These are phyloP conservation scores for Pituophis catenifer DNA, from an alignment of 2,113 vertebrate species.

Conservation along the genomic window DNA sequence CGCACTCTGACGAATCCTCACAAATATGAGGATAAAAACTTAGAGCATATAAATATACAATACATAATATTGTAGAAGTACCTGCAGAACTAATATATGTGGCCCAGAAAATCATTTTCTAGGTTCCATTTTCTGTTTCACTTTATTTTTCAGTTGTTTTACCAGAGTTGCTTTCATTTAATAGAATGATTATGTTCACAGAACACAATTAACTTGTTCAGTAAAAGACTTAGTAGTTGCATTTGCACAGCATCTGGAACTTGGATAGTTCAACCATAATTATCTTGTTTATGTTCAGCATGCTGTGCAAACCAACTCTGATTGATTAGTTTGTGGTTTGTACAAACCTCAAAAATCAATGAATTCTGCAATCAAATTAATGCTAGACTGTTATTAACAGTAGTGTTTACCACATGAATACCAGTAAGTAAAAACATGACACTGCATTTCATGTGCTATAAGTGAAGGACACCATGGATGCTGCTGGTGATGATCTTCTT, in stretches of 20 bases:
- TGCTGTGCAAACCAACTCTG: background rate
- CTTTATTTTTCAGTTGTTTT: background rate
- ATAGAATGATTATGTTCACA: background rate
- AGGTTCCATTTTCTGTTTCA: background rate
- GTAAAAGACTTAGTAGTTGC: background rate
- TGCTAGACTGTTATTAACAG: background rate
- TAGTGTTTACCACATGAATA: background rate
- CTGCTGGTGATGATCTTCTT: background rate
- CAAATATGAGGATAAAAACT: background rate
- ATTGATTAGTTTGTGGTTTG: background rate
- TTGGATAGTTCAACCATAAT: background rate
- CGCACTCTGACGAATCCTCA: background rate
- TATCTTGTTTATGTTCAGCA: background rate
- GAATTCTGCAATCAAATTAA: background rate
- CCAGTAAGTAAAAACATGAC: background rate
- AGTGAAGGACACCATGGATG: background rate
- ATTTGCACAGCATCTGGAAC: background rate
- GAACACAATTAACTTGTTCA: background rate
- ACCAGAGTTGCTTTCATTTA: background rate
- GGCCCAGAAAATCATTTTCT: background rate
- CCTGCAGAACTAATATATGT: background rate
- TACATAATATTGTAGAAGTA: background rate
- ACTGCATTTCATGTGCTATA: background rate
- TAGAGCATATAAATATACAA: background rate
- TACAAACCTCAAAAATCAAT: background rate